Evolutionary conservation across 2,797 vertebrate genomes (phyloP), one percentile per base, ranked within the genome.

Genomic region (Gymnopithys bicolor): DNA sequence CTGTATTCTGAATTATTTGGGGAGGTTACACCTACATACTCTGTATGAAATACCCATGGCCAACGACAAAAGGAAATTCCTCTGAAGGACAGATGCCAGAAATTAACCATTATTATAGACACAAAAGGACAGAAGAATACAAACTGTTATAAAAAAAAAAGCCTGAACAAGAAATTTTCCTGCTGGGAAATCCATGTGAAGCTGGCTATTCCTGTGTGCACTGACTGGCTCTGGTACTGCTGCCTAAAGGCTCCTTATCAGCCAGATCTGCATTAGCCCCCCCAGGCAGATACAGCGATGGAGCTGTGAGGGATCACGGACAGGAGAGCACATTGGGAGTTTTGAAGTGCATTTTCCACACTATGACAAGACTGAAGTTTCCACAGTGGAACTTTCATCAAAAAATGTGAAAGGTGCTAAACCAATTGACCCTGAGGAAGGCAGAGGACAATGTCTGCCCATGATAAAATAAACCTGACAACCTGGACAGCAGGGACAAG

Each of bases 141-240:
- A 70, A 86, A 84, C 11, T n/a, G 3, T 46, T 80, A 49, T 5
- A 71, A 70, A 88, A 66, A 64, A 78, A 53, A 58, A 51, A 3
- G 1, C 13, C 28, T 17, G 9, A 37, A 70, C 55, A 66, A 77
- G 17, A 70, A 56, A 66, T 67, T 87, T 67, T 87, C 33, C 37
- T 74, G 48, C 39, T 74, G 56, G 5, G 7, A 89, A 69, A 48
- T 45, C 73, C 49, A 12, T 0, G 35, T 53, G 79, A 79, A 33
- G n/a, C 0, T 76, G 5, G 52, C 35, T 74, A 5, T n/a, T 69
- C n/a, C 8, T 41, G 4, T 0, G 22, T 53, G 60, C 37, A 3
- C 5, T 37, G 48, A 13, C 25, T 81, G 58, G 45, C 62, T 49
- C 5, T 0, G 1, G 19, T 24, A 39, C 46, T 48, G 37, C 41